These are phyloP conservation scores for Limenitis camilla DNA, from an alignment of 2,888 invertebrate genomes.

Conservation along the genomic window DNA sequence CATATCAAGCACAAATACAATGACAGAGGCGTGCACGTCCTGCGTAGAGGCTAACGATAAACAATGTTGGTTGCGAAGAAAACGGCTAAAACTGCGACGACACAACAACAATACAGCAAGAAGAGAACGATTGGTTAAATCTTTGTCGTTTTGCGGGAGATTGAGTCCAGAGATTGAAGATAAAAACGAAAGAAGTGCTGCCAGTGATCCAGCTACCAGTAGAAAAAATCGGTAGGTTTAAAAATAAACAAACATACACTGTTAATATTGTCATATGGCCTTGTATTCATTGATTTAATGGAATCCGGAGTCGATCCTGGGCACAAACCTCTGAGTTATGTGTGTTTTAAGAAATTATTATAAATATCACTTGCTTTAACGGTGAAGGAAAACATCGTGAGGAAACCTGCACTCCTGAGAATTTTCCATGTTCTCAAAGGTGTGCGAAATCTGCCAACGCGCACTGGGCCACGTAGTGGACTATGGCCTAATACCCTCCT, in stretches of 20 bases:
- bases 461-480: too few relatives aligned
- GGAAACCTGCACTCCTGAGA: too few relatives aligned
- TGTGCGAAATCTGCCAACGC: too few relatives aligned
- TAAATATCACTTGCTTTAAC: too few relatives aligned
- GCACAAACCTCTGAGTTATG: too few relatives aligned
- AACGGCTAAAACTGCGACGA: slow-evolving; percentile 54
- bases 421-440: too few relatives aligned
- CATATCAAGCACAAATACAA: slow-evolving; percentile 69
- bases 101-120: slow-evolving; percentile 42
- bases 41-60: slow-evolving; percentile 65
- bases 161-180: slow-evolving; percentile 73
- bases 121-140: slow-evolving; percentile 78
- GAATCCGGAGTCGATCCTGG: too few relatives aligned
- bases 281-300: too few relatives aligned
- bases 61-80: slow-evolving; percentile 61
- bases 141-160: slow-evolving; percentile 82
- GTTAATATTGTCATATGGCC: too few relatives aligned
- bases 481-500: too few relatives aligned
- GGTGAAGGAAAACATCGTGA: too few relatives aligned
- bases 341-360: too few relatives aligned
- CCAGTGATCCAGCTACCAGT: slow-evolving; percentile 78
- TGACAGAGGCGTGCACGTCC: slow-evolving; percentile 70
- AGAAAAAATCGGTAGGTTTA: slow-evolving; percentile 48
- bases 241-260: not conserved
- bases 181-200: slow-evolving; percentile 74